phyloP scores from a whole-genome alignment of 2,797 vertebrate genomes.

The Manis javanica region DNA sequence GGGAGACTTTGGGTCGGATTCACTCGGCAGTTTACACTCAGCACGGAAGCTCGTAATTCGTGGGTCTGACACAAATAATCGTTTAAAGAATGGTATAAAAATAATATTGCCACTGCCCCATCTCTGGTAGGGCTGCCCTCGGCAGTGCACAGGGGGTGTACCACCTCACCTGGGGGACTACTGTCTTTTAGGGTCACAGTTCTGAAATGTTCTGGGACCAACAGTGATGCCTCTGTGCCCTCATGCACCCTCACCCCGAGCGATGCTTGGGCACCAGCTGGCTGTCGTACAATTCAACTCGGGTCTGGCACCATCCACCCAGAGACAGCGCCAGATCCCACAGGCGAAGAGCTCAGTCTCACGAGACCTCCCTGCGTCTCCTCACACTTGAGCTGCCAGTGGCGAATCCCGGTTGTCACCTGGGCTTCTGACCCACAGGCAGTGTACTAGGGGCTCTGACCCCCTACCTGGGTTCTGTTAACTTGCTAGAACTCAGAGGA shows the following conservation, averaged over 20 bases:
- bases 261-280: background rate
- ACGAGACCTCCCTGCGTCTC: background rate
- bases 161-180: background rate
- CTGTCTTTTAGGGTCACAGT: background rate
- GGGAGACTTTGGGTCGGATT: background rate
- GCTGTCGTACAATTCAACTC: background rate
- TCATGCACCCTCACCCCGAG: background rate
- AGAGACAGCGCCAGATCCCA: background rate
- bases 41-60: background rate
- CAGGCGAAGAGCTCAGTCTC: background rate
- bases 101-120: background rate
- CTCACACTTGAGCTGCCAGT: background rate
- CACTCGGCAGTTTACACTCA: background rate
- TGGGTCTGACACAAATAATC: background rate
- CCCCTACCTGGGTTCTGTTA: background rate
- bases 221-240: no score
- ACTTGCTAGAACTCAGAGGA: background rate
- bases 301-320: background rate
- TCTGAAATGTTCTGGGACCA: background rate
- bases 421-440: background rate
- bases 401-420: background rate
- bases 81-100: slow-evolving; percentile 19
- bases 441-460: no score
- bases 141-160: background rate
- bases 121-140: background rate